Evolutionary conservation across 2,113 vertebrate genomes (phyloP), one percentile per base, ranked within the genome.

Genomic region (Phylloscopus whistleri): DNA sequence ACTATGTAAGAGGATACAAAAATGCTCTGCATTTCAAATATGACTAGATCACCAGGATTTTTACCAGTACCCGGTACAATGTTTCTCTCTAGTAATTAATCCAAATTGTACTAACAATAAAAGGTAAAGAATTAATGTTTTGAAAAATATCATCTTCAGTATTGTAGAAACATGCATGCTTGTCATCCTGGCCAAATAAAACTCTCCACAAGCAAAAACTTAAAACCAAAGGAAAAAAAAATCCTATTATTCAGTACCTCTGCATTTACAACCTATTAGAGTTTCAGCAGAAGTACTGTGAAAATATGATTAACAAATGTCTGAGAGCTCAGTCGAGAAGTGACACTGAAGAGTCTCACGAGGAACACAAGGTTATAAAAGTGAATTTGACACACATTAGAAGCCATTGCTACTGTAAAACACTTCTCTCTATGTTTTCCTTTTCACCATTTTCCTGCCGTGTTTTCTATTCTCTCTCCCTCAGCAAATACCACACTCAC

Each of bases 161-260:
- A 22, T 4, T 43, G 14, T 58, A 69, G 84, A 84, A 81, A 14
- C 3, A 48, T 44, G 30, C 6, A 7, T 64, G 30, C 16, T 49
- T 49, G 10, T 46, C 16, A 51, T 28, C 43, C 24, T 30, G 16
- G 30, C 16, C 17, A 60, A 79, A 80, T 44, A 49, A 63, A 1
- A 0, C 7, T 17, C 28, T 59, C 21, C 28, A 39, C 23, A 60
- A 43, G 1, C 10, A 35, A 63, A 70, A 67, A 53, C 0, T 1
- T 28, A 31, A 72, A 68, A 4, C 6, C 19, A 74, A 56, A 67
- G 7, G 68, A 48, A 39, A 76, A 76, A 76, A 53, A 68, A 82
- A 68, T 3, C 1, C 4, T 46, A 20, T 53, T 68, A 44, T 53
- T 79, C 49, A 84, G 9, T 1, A 2, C 12, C 41, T 14, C 13